Percentiles rank a stretch among this genome's conserved stretches.
These are phyloP conservation scores for Florisuga fusca DNA, from an alignment of 2,797 vertebrate species.

Conservation along the genomic window DNA sequence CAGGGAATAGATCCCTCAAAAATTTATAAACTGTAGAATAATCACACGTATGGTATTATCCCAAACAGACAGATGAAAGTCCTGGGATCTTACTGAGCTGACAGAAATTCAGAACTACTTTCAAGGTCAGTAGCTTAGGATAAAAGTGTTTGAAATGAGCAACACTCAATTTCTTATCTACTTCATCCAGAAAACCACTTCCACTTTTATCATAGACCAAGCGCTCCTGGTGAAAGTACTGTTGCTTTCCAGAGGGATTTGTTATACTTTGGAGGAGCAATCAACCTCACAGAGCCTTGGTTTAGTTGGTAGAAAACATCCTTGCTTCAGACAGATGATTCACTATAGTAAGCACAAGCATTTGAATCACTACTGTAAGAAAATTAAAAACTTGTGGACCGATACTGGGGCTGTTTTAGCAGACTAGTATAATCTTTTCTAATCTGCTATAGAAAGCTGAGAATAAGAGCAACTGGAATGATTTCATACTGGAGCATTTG, in stretches of 20 bases:
- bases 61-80: constrained; percentile 35
- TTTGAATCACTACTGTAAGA: constrained; percentile 3
- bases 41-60: not conserved
- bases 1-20: constrained; percentile 38
- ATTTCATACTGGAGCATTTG: not conserved
- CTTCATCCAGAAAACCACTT: constrained; percentile 56
- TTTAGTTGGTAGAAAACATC: constrained; percentile 33
- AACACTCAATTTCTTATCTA: constrained; percentile 40
- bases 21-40: constrained; percentile 33
- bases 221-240: not conserved
- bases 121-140: constrained; percentile 28
- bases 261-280: constrained; percentile 11
- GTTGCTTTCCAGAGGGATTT: constrained; percentile 38
- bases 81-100: not conserved
- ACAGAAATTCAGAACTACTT: constrained; percentile 36
- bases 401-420: not conserved
- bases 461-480: not conserved
- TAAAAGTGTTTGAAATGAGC: constrained; percentile 11
- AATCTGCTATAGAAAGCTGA: not conserved
- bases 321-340: not conserved
- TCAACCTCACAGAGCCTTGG: not conserved
- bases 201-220: constrained; percentile 32
- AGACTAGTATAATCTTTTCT: not conserved
- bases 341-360: not conserved
- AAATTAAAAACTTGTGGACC: not conserved